Percentiles rank a stretch among this genome's conserved stretches.
Conservation (phyloP, 92 coral and sea anemone species). For the Epizoanthus scotinus region DNA sequence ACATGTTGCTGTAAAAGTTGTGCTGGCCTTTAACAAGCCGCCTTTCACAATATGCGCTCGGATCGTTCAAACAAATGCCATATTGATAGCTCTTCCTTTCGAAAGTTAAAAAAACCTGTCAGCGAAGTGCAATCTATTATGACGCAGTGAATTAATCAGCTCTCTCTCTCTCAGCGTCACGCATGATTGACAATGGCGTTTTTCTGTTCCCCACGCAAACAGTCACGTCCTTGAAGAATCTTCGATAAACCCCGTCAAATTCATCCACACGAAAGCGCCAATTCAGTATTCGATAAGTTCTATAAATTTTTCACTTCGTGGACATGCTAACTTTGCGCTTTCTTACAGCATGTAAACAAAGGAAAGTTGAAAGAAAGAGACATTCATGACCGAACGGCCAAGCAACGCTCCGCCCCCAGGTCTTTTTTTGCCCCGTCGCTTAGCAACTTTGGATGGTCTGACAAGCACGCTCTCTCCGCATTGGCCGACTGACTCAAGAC, state of each 20-base stretch:
- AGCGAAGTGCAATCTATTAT: background rate
- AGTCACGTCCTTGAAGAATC: constrained; percentile 31
- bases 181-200: constrained; percentile 39
- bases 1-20: background rate
- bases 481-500: constrained; percentile 24
- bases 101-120: constrained; percentile 4
- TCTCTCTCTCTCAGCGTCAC: constrained; percentile 49
- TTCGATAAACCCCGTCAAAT: background rate
- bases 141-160: constrained; percentile 29
- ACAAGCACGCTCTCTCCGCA: constrained; percentile 40
- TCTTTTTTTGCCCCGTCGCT: constrained; percentile 30
- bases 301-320: background rate
- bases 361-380: background rate
- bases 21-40: background rate
- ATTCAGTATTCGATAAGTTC: background rate
- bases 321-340: background rate
- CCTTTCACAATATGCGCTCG: background rate
- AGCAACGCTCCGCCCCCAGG: constrained; percentile 39
- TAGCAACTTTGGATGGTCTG: constrained; percentile 44
- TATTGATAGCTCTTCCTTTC: background rate
- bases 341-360: constrained; percentile 27
- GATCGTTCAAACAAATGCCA: background rate
- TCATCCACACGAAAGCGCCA: background rate
- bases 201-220: constrained; percentile 24
- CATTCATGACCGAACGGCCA: constrained; percentile 12